Evolutionary conservation across 2,888 invertebrate species (phyloP), one percentile per base, ranked within the genome.

Genomic region (Drosophila limbata): DNA sequence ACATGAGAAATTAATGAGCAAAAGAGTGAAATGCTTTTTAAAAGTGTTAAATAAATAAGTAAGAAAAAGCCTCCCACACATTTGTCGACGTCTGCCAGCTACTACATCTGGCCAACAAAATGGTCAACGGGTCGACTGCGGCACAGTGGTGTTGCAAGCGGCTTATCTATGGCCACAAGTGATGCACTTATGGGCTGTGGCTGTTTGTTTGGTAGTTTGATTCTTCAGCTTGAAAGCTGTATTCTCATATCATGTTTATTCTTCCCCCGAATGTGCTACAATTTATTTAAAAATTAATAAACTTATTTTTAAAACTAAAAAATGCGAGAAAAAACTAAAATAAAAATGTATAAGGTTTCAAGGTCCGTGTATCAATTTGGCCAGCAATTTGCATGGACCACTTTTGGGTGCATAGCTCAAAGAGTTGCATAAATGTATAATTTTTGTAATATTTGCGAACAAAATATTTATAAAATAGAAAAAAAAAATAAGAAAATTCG

Each of bases 31-130:
- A 89, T 88, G 89, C 86, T 82, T 88, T 88, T 89, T 74, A 86
- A 86, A 89, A 84, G 77, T 86, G 81, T 88, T 88, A 86, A 88
- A 89, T 88, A 88, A 88, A 88, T 88, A 89, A 88, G 86, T 82
- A 88, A 89, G 79, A 77, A 70, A 73, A 69, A 62, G 57, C 53
- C 45, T 64, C 25, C 25, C n/a, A n/a, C n/a, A n/a, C 76, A 78
- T 75, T 81, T 73, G 81, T 50, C 55, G 50, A 57, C 55, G 53
- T 50, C 63, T 52, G 53, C 10, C 33, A n/a, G 2, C 56, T 21
- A 11, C 57, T 25, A 15, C 63, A 61, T 8, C 44, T 64, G 72
- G 69, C 51, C 62, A 56, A 63, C 63, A 8, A 39, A 52, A 39
- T 62, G 71, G 71, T 51, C 65, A 56, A 61, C 62, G 37, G 56